Conservation (phyloP, 2,888 invertebrate species). For the Apamea crenata region DNA sequence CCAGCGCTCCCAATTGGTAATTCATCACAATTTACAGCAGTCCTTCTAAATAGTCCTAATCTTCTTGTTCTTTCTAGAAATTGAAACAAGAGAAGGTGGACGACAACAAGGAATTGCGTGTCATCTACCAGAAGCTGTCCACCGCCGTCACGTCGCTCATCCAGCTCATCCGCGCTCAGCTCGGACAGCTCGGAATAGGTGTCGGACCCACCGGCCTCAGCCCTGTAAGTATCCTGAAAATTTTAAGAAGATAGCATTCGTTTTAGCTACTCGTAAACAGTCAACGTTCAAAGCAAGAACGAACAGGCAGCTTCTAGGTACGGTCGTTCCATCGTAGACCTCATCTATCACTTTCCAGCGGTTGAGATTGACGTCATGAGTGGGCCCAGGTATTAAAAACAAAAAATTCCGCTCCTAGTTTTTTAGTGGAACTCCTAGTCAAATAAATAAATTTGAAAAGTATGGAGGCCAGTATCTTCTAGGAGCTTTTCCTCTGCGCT, state of each 20-base stretch:
- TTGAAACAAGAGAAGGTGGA: conserved; percentile 90
- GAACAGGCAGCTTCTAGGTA: not conserved
- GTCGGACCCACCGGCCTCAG: conserved; percentile 67
- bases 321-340: not conserved
- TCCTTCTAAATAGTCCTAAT: not conserved
- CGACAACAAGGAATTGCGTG: conserved; percentile 91
- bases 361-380: not conserved
- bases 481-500: not conserved
- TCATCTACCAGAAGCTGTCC: conserved; percentile 90
- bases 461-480: not conserved
- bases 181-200: conserved; percentile 77
- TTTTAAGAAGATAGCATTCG: not conserved
- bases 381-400: too few species aligned
- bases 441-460: too few species aligned
- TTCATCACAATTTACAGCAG: not conserved
- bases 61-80: conserved; percentile 84
- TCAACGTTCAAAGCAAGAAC: not conserved
- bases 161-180: conserved; percentile 82
- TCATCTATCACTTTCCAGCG: not conserved
- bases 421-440: too few species aligned
- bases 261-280: not conserved
- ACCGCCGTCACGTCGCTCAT: conserved; percentile 90
- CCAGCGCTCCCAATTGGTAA: not conserved
- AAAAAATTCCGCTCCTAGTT: not conserved
- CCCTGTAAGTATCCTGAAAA: conserved; percentile 73